Evolutionary conservation across 1,140 invertebrate species (phyloP).

Genomic region (Lasaia peninsularis): DNA sequence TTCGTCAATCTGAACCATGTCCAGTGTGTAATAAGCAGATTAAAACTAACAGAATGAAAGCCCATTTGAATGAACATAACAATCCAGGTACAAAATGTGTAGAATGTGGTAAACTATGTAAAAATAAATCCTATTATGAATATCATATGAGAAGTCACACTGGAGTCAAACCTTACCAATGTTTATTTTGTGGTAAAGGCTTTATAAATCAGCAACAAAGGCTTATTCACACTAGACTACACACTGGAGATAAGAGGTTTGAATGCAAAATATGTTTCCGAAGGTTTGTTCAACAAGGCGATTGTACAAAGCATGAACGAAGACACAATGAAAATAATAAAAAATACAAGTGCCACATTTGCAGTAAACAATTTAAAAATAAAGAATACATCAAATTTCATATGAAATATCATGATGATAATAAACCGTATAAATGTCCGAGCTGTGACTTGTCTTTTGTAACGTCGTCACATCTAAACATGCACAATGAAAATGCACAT

Average conservation of each 20-base stretch:
- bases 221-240: not conserved
- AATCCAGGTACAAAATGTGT: not conserved
- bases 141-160: conserved; percentile 15
- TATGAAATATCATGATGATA: conserved; percentile 11
- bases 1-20: not conserved
- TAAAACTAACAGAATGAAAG: not conserved
- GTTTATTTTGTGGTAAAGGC: conserved; percentile 15
- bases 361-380: conserved; percentile 4
- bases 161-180: conserved; percentile 13
- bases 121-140: not conserved
- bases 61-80: not conserved
- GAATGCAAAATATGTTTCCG: not conserved
- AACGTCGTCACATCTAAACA: not conserved
- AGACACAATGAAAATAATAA: not conserved
- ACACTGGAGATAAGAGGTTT: not conserved
- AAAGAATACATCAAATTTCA: conserved; percentile 10
- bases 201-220: not conserved
- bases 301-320: not conserved
- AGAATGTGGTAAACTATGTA: conserved; percentile 4
- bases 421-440: conserved; percentile 14
- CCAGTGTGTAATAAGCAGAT: conserved; percentile 4
- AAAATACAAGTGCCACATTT: not conserved
- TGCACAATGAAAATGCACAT: not conserved
- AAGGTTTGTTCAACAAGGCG: not conserved
- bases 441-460: not conserved